phyloP scores from a whole-genome alignment of 2,888 invertebrate species.

The Uropetala carovei region DNA sequence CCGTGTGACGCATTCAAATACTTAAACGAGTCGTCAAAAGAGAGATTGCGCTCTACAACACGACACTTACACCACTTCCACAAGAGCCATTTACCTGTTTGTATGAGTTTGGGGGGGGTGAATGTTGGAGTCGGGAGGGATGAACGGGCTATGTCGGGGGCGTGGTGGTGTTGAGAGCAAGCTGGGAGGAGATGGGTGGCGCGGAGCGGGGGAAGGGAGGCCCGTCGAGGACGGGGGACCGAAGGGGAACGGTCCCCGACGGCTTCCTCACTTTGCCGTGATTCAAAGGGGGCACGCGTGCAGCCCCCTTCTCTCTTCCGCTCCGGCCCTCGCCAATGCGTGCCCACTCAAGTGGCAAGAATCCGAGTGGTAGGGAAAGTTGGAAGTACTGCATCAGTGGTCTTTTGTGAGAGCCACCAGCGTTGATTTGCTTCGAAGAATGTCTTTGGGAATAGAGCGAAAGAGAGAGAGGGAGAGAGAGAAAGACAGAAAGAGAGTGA shows the following conservation, averaged over 20 bases:
- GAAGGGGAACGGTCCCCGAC: too few relatives aligned
- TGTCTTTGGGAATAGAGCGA: not conserved
- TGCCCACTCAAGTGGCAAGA: conserved; percentile 3
- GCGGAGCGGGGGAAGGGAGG: too few relatives aligned
- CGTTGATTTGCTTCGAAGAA: conserved; percentile 21
- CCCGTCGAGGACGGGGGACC: too few relatives aligned
- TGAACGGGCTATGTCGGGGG: not conserved
- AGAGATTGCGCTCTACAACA: not conserved
- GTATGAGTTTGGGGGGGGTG: not conserved
- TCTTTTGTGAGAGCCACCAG: not conserved
- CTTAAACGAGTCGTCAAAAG: not conserved
- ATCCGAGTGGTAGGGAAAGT: not conserved
- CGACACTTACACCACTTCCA: conserved; percentile 1
- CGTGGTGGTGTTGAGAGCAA: not conserved
- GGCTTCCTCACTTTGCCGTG: too few relatives aligned
- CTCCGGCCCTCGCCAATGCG: not conserved
- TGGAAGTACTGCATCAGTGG: not conserved
- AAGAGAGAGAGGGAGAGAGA: not conserved
- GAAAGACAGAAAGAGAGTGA: too few relatives aligned
- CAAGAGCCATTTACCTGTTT: not conserved
- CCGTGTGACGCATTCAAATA: not conserved
- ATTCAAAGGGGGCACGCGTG: too few relatives aligned
- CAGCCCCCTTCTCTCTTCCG: too few relatives aligned
- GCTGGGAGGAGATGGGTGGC: too few relatives aligned
- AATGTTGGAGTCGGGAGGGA: not conserved